Percentiles rank a stretch among this genome's conserved stretches.
phyloP scores from a whole-genome alignment of 1,140 invertebrate species.

The Drosophila fuyamai region DNA sequence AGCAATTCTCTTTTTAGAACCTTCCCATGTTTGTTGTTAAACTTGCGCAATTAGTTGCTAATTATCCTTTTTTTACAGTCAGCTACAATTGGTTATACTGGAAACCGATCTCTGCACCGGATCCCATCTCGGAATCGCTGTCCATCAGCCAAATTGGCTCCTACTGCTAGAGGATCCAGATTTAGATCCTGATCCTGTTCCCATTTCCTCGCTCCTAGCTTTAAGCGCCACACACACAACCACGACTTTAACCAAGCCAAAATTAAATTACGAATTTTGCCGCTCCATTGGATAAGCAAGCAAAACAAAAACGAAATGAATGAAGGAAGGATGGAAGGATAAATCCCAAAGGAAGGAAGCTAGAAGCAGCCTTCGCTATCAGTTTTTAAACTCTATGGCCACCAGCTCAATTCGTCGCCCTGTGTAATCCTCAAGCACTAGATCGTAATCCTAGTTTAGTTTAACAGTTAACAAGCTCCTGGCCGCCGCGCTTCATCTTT shows the following conservation, averaged over 20 bases:
- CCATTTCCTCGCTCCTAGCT: conserved; percentile 30
- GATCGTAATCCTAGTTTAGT: conserved; percentile 35
- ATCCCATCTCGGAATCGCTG: conserved; percentile 85
- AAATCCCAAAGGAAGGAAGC: background rate
- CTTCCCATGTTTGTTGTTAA: background rate
- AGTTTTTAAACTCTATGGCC: conserved; percentile 7
- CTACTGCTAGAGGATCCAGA: conserved; percentile 86
- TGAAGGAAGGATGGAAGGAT: background rate
- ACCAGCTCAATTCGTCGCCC: conserved; percentile 31
- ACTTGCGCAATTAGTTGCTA: background rate
- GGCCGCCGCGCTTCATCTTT: conserved; percentile 14
- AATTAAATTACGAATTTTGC: conserved; percentile 39
- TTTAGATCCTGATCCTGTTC: too few relatives aligned
- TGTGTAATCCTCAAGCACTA: conserved; percentile 39
- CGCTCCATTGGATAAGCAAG: conserved; percentile 15
- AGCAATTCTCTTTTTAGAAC: background rate
- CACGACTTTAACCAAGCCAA: conserved; percentile 35
- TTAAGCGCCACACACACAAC: conserved; percentile 19
- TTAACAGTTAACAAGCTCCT: conserved; percentile 36
- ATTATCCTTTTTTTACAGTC: conserved; percentile 86
- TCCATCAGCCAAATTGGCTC: conserved; percentile 89
- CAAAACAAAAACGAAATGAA: conserved; percentile 15
- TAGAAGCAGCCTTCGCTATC: conserved; percentile 16
- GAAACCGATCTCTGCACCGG: conserved; percentile 88
- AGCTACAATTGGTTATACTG: conserved; percentile 93